Base-by-base conservation (phyloP, 2,113 vertebrate genomes). In the Meles meles region DNA sequence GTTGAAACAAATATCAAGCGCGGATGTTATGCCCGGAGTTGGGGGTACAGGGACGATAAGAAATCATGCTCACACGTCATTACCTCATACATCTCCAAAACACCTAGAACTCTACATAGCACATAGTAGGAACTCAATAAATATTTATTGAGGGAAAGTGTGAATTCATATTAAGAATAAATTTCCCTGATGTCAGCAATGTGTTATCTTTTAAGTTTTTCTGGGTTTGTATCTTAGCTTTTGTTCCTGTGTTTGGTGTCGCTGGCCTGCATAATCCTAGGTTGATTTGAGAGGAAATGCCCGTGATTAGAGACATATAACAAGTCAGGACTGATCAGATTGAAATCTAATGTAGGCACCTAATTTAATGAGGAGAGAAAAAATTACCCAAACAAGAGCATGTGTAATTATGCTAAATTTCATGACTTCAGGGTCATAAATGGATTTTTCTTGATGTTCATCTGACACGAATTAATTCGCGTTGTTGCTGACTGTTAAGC, bases 341-440 rank as follows among this genome's bases (percentile, higher is more conserved):
- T 95, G 69, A 97, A 97, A 96, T 96, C 57, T 85, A 97, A 97
- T 96, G 85, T 97, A 97, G 97, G 96, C 96, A 95, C 76, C 90
- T 98, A 97, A 98, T 98, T 98, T 98, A 99, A 98, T 98, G 98
- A 98, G 67, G 34, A 96, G 88, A 77, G 77, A 97, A 98, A 97
- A 99, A 98, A 98, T 97, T 98, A 98, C 97, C 94, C 59, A 23
- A 98, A 98, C 2, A 57, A 92, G 96, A 77, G 96, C 95, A 96
- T 97, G 91, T 98, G 93, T 98, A 98, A 99, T 99, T 99, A 98
- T 98, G 98, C 94, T 99, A 98, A 98, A 98, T 99, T 99, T 97
- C 92, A 72, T 98, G 98, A 98, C 98, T 97, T 96, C 63, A 37
- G 90, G 98, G 98, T 98, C 98, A 98, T 97, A 98, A 98, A 99